A percentile compares a stretch with the other conserved stretches of the same genome.
These are phyloP conservation scores for Parazoanthus swiftii DNA, from an alignment of 92 coral and sea anemone species.

Conservation along the genomic window DNA sequence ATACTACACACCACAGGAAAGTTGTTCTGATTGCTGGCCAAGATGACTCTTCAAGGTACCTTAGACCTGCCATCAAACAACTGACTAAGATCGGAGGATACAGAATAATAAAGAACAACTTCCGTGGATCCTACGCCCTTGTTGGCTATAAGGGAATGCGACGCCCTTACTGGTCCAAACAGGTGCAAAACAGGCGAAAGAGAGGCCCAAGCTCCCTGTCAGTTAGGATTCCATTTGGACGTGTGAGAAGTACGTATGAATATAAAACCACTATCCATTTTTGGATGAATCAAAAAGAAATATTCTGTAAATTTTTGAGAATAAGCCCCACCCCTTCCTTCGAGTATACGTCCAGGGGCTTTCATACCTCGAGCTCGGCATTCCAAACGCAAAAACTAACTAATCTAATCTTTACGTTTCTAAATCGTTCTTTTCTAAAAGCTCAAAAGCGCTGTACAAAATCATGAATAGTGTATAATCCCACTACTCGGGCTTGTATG, in stretches of 20 bases:
- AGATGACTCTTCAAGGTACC: slow-evolving; percentile 41
- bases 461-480: too few relatives aligned
- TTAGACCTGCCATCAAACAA: slow-evolving; percentile 16
- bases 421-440: too few relatives aligned
- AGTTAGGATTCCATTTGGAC: slow-evolving; percentile 28
- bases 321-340: too few relatives aligned
- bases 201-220: slow-evolving; percentile 42
- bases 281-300: too few relatives aligned
- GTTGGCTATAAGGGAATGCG: slow-evolving; percentile 46
- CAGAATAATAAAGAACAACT: slow-evolving; percentile 31
- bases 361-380: too few relatives aligned
- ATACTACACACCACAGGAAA: slow-evolving; percentile 10
- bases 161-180: slow-evolving; percentile 43
- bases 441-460: too few relatives aligned
- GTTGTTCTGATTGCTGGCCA: slow-evolving; percentile 47
- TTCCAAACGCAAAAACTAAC: too few relatives aligned
- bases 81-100: slow-evolving; percentile 24
- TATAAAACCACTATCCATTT: not conserved
- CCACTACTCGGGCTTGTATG: too few relatives aligned
- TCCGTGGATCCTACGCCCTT: slow-evolving; percentile 50
- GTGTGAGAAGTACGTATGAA: not conserved
- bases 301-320: too few relatives aligned
- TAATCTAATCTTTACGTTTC: too few relatives aligned
- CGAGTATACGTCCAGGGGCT: too few relatives aligned
- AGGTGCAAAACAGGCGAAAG: slow-evolving; percentile 36